Base-by-base conservation (phyloP, 2,797 vertebrate genomes). In the Ctenosaura bakeri region DNA sequence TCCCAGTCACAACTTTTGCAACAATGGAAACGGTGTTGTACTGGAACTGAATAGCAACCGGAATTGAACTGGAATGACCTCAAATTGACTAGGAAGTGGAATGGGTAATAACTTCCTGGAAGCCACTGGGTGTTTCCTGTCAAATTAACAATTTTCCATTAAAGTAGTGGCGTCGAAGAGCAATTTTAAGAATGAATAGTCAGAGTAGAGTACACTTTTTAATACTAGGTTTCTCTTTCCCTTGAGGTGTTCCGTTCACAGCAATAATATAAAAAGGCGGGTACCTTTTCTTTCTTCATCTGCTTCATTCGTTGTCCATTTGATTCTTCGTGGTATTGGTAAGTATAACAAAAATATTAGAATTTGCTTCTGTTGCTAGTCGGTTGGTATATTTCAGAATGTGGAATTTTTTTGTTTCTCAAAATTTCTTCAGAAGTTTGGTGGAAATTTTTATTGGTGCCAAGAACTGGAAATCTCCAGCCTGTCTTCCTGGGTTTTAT, bases 171-270 rank as follows among this genome's bases (percentile, higher is more conserved):
- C 9, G 38, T 10, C 9, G 16, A 35, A n/a, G 6, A 66, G 64
- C 71, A 87, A 76, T 90, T 87, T 87, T 20, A 52, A 77, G 81
- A 79, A 77, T 87, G 38, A 77, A n/a, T 77, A 85, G 8, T 62
- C 42, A 16, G 26, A 74, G 42, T 29, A 4, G 6, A 12, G 42
- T 12, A 4, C 38, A 73, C 20, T 50, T 35, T n/a, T 81, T 90
- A 90, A 90, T 90, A 8, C 16, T 13, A 69, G 89, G 89, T 83
- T 87, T 66, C 0, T 6, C 32, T n/a, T 24, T n/a, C n/a, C 79
- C 85, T 59, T 83, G 54, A 42, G 79, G 69, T 66, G n/a, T 56
- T n/a, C 77, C n/a, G 6, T 3, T 56, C 29, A 13, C 1, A 0
- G 29, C 77, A 22, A 73, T 1, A 1, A n/a, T 77, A 87, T 87